Conservation (phyloP, 2,888 invertebrate species). For the Calameuta idolon region DNA sequence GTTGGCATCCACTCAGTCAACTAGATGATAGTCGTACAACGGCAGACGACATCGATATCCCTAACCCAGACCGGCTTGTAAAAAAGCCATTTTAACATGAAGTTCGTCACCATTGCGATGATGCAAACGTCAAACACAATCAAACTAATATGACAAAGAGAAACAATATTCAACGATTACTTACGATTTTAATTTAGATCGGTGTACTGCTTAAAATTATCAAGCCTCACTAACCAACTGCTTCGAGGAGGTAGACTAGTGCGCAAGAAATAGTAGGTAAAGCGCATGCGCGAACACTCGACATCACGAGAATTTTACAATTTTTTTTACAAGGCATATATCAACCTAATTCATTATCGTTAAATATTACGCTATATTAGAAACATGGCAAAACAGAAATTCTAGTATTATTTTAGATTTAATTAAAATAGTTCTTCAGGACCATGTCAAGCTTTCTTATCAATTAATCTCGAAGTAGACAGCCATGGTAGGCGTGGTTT, state of each 20-base stretch:
- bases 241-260: constrained; percentile 25
- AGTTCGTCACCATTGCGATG: neutral
- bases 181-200: constrained; percentile 47
- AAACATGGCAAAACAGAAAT: neutral
- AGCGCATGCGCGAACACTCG: constrained; percentile 40
- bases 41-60: constrained; percentile 51
- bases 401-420: neutral
- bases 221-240: constrained; percentile 40
- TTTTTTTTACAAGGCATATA: neutral
- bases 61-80: constrained; percentile 46
- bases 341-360: neutral
- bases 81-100: constrained; percentile 10
- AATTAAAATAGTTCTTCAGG: neutral
- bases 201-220: constrained; percentile 43
- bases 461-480: constrained; percentile 35
- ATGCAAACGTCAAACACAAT: neutral
- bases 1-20: neutral
- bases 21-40: constrained; percentile 23
- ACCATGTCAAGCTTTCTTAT: neutral
- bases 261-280: neutral
- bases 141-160: neutral
- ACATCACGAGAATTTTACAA: neutral
- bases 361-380: neutral
- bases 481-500: constrained; percentile 34
- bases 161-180: constrained; percentile 25